Evolutionary conservation across 2,888 invertebrate species (phyloP), one percentile per base, ranked within the genome.

Genomic region (Lasioglossum figueresi): DNA sequence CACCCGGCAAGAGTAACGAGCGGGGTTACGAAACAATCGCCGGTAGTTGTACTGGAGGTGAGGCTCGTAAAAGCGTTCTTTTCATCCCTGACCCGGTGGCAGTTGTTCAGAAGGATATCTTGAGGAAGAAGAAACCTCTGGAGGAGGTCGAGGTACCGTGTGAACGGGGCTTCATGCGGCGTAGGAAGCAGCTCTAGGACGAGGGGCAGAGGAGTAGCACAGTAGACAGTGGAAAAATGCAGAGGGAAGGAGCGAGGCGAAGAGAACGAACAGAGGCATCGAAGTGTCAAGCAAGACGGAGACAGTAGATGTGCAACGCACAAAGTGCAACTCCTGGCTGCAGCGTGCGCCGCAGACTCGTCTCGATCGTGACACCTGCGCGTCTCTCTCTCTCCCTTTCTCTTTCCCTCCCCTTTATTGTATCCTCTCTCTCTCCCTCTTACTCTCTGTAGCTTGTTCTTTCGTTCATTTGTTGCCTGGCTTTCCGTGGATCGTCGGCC

Each of bases 341-440:
- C 76, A 76, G 23, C 48, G 59, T 79, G 80, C 40, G 77, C 70
- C 56, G 76, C 34, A 87, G 84, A 82, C 84, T 78, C 78, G 80
- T 88, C 89, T 70, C 83, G 77, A 79, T 85, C 87, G 87, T 79
- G 89, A 89, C 90, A 90, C 89, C 90, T 90, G 89, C 89, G 40
- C 70, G 59, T 74, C 68, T 84, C 66, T 66, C 31, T 71, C 70
- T 73, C 43, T 43, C 59, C 37, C 31, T 70, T 59, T 40, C 68
- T 52, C 75, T 1, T 1, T 8, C 10, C 12, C 5, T 59, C 72
- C 76, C 37, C 31, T 74, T 59, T 40, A 66, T 63, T 72, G 0
- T 8, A 4, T 12, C 27, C 14, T 59, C 63, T 27, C 16, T 76
- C 76, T n/a, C 63, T 27, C 16, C 73, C 76, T n/a, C 63, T 59